phyloP scores from a whole-genome alignment of 2,113 vertebrate species.

The Malurus elegans region DNA sequence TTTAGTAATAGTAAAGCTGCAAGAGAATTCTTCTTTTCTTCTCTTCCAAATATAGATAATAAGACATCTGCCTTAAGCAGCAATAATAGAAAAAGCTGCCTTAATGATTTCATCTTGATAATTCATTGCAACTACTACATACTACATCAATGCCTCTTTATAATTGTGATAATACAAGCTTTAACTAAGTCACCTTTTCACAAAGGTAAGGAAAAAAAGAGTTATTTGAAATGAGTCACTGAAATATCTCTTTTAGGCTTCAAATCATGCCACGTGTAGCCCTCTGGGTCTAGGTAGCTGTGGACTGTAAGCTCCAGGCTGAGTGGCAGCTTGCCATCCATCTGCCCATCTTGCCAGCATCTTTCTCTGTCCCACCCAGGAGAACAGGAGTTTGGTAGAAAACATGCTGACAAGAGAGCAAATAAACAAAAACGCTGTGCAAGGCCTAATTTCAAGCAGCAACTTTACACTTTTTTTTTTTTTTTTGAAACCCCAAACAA shows the following conservation, averaged over 20 bases:
- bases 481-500: not conserved
- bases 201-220: not conserved
- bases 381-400: slow-evolving; percentile 2
- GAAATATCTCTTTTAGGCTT: slow-evolving; percentile 18
- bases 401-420: slow-evolving; percentile 20
- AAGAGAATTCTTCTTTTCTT: not conserved
- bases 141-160: not conserved
- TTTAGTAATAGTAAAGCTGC: not conserved
- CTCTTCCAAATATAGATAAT: not conserved
- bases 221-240: slow-evolving; percentile 9
- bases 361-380: slow-evolving; percentile 42
- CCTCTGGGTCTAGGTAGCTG: slow-evolving; percentile 30
- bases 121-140: not conserved
- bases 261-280: not conserved
- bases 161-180: not conserved
- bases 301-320: slow-evolving; percentile 31
- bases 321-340: slow-evolving; percentile 67
- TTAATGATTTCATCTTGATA: not conserved
- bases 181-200: not conserved
- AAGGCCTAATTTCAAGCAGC: not conserved
- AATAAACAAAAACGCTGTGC: not conserved
- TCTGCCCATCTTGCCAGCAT: slow-evolving; percentile 51
- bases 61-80: not conserved
- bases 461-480: not conserved
- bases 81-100: not conserved